These are phyloP conservation scores for Anolis apletophallus DNA, from an alignment of 2,797 vertebrate genomes.

Conservation along the genomic window DNA sequence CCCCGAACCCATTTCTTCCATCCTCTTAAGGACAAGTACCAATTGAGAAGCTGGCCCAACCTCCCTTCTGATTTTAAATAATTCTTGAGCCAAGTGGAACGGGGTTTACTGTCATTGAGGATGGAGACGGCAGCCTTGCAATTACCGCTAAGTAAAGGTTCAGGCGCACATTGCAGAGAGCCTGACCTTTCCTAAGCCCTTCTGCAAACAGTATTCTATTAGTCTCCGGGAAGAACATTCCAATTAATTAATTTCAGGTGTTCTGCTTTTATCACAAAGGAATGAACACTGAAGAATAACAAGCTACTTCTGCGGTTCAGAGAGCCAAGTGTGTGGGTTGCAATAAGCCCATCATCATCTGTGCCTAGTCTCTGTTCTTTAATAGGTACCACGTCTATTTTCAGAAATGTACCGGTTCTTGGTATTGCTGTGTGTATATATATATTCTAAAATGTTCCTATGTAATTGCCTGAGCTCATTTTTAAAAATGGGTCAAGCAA, in stretches of 20 bases:
- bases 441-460: background rate
- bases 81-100: background rate
- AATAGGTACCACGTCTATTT: background rate
- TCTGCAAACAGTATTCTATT: background rate
- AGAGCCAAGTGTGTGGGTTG: background rate
- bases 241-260: constrained; percentile 11
- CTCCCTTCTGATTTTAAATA: background rate
- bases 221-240: background rate
- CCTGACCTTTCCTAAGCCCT: background rate
- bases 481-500: background rate
- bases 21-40: background rate
- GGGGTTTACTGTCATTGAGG: too few species aligned
- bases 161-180: background rate
- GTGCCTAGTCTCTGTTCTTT: background rate
- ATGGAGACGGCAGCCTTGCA: background rate
- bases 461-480: background rate
- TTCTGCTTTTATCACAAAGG: background rate
- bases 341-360: background rate
- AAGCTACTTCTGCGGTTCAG: background rate
- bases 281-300: background rate
- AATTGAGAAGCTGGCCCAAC: background rate
- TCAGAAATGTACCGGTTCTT: background rate
- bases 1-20: rapidly evolving
- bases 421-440: background rate
- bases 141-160: background rate